These are phyloP conservation scores for Amyelois transitella DNA, from an alignment of 1,140 invertebrate species.

Conservation along the genomic window DNA sequence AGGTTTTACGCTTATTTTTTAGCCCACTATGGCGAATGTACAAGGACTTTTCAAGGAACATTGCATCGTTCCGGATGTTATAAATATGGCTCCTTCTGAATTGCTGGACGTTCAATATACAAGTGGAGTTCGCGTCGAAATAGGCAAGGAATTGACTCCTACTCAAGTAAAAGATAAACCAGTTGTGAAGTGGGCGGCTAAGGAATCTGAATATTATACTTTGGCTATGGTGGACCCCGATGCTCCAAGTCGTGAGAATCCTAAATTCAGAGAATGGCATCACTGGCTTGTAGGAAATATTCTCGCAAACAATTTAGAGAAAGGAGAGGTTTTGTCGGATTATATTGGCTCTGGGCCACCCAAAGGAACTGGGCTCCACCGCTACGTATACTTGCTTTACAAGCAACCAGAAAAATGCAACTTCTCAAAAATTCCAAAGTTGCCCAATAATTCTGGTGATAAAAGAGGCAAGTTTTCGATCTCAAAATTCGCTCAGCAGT, in stretches of 20 bases:
- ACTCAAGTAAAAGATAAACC: conserved; percentile 63
- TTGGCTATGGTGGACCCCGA: conserved; percentile 92
- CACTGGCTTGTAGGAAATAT: conserved; percentile 96
- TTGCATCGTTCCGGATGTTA: conserved; percentile 52
- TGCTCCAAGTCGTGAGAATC: conserved; percentile 87
- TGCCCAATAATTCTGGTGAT: conserved; percentile 45
- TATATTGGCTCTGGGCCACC: conserved; percentile 93
- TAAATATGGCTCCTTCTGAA: conserved; percentile 49
- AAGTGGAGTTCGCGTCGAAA: conserved; percentile 29
- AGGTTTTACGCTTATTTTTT: no score
- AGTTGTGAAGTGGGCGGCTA: conserved; percentile 49
- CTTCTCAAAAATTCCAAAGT: conserved; percentile 25
- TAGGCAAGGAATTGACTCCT: conserved; percentile 52
- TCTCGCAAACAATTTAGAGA: conserved; percentile 81
- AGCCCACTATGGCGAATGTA: conserved; percentile 52
- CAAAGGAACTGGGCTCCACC: conserved; percentile 87
- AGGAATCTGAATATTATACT: conserved; percentile 78
- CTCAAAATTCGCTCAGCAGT: conserved; percentile 49
- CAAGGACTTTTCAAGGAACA: conserved; percentile 52
- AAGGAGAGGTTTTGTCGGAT: conserved; percentile 84
- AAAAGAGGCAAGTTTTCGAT: conserved; percentile 62
- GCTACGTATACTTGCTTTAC: conserved; percentile 47
- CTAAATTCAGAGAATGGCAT: conserved; percentile 90
- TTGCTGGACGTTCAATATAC: conserved; percentile 40
- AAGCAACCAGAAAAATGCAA: conserved; percentile 29